These are phyloP conservation scores for Mesoclemmys tuberculata DNA, from an alignment of 2,113 vertebrate genomes.

Conservation along the genomic window DNA sequence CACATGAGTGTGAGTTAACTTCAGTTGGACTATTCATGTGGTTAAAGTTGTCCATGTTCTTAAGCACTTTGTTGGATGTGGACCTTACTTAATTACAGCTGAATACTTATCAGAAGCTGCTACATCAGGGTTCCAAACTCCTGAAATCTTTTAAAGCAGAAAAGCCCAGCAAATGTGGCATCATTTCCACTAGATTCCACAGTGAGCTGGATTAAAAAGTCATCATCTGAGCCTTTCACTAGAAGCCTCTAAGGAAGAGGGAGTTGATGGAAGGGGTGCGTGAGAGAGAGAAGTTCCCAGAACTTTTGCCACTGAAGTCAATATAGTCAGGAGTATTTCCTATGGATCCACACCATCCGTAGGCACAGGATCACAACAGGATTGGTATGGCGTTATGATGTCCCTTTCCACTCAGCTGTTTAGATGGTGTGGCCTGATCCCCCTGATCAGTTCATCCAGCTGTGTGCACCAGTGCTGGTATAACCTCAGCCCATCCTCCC, in stretches of 20 bases:
- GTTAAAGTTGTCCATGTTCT: not conserved
- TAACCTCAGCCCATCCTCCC: not conserved
- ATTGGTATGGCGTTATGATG: not conserved
- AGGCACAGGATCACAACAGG: not conserved
- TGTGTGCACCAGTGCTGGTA: not conserved
- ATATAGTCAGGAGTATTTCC: not conserved
- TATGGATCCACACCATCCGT: not conserved
- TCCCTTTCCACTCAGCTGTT: not conserved
- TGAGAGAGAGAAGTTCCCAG: not conserved
- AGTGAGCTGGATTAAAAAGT: not conserved
- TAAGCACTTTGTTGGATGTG: conserved; percentile 12
- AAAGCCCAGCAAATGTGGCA: not conserved
- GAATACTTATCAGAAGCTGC: not conserved
- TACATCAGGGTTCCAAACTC: not conserved
- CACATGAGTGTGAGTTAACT: too few species aligned
- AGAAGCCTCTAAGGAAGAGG: not conserved
- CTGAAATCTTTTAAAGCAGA: not conserved
- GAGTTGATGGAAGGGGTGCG: not conserved
- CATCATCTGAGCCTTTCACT: not conserved
- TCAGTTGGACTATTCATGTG: too few species aligned
- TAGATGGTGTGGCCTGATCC: not conserved
- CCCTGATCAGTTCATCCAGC: not conserved
- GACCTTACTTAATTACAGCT: not conserved
- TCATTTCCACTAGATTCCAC: not conserved
- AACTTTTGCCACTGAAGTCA: not conserved